A percentile compares a stretch with the other conserved stretches of the same genome.
phyloP scores from a whole-genome alignment of 2,113 vertebrate genomes.

The Ictidomys tridecemlineatus region DNA sequence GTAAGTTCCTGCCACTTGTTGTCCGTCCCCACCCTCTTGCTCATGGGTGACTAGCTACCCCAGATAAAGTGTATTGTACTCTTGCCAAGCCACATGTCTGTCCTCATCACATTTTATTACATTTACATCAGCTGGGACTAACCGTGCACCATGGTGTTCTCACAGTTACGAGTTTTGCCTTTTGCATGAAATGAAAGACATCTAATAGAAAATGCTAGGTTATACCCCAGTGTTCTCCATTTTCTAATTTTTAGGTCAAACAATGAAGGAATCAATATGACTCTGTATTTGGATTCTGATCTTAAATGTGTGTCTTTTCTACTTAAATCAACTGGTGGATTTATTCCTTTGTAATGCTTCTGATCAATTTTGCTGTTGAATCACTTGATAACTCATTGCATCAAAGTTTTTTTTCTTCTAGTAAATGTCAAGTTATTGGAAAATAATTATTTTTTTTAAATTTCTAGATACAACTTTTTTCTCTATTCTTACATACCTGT shows the following conservation, averaged over 20 bases:
- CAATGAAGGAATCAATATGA: neutral
- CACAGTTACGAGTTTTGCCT: neutral
- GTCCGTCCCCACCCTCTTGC: too few species aligned
- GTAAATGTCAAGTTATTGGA: neutral
- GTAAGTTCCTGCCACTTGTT: too few species aligned
- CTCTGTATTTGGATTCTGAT: conserved; percentile 60
- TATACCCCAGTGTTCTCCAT: neutral
- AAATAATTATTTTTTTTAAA: neutral
- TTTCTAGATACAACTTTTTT: neutral
- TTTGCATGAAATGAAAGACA: neutral
- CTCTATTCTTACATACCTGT: neutral
- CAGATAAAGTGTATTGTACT: neutral
- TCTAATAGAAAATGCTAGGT: neutral
- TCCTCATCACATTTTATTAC: neutral
- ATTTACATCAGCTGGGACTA: neutral
- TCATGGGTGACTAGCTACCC: neutral
- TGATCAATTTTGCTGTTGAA: conserved; percentile 11
- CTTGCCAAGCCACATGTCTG: neutral
- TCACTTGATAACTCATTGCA: neutral
- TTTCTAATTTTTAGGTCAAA: conserved; percentile 55
- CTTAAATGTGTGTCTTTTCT: conserved; percentile 64
- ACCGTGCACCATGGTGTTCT: accelerated
- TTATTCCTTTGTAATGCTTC: conserved; percentile 44
- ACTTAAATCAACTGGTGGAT: neutral
- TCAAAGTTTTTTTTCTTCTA: conserved; percentile 3